Percentiles rank a stretch among this genome's conserved stretches.
These are phyloP conservation scores for Conops quadrifasciatus DNA, from an alignment of 2,888 invertebrate genomes.

Conservation along the genomic window DNA sequence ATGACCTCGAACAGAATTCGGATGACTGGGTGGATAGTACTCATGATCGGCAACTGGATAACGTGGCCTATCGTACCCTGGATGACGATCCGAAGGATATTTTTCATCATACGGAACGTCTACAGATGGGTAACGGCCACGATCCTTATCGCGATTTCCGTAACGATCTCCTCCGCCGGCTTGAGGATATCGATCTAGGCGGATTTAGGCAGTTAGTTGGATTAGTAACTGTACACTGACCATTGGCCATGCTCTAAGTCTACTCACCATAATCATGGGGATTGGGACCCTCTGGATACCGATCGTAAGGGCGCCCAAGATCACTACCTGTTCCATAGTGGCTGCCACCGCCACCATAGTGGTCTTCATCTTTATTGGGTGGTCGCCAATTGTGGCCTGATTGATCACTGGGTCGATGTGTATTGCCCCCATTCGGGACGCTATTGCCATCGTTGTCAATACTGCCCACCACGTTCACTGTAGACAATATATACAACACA, in stretches of 20 bases:
- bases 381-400: conserved; percentile 59
- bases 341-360: conserved; percentile 61
- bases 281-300: conserved; percentile 54
- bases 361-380: conserved; percentile 67
- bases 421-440: conserved; percentile 45
- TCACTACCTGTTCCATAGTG: conserved; percentile 58
- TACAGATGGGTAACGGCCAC: conserved; percentile 47
- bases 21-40: conserved; percentile 46
- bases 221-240: background rate
- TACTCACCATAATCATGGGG: conserved; percentile 57
- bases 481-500: background rate
- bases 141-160: conserved; percentile 46
- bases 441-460: conserved; percentile 52
- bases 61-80: conserved; percentile 44
- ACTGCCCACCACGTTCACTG: conserved; percentile 65
- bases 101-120: conserved; percentile 42
- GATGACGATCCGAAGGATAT: conserved; percentile 48
- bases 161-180: conserved; percentile 46
- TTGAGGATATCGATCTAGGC: conserved; percentile 58
- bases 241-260: background rate
- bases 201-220: no score
- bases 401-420: conserved; percentile 56
- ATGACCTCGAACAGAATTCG: conserved; percentile 45
- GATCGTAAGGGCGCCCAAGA: conserved; percentile 60
- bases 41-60: conserved; percentile 46